phyloP scores from a whole-genome alignment of 2,888 invertebrate genomes.

The Leptarthrus brevirostris region DNA sequence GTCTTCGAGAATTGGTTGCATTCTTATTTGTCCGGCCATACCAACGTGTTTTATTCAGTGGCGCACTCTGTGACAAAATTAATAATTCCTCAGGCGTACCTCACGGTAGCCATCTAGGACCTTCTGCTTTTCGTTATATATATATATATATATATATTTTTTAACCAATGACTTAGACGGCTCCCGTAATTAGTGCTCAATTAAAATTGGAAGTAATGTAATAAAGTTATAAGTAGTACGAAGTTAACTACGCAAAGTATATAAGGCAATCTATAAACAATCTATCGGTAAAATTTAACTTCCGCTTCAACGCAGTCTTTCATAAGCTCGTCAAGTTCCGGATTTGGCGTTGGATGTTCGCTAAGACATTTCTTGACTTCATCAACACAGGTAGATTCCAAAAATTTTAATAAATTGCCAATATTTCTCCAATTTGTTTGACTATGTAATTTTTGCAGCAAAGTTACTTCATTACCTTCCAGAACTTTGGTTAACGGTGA shows the following conservation, averaged over 20 bases:
- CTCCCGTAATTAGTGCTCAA: too few relatives aligned
- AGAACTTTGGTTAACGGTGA: constrained; percentile 75
- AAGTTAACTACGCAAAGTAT: constrained; percentile 12
- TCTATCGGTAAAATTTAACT: constrained; percentile 73
- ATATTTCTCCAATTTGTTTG: constrained; percentile 68
- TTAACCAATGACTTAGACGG: too few relatives aligned
- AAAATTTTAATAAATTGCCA: constrained; percentile 61
- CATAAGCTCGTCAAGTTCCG: constrained; percentile 73
- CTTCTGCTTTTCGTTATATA: too few relatives aligned
- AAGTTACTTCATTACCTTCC: constrained; percentile 65
- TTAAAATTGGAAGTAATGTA: background rate
- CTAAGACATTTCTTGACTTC: constrained; percentile 69
- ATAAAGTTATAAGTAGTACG: background rate
- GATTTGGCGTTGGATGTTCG: constrained; percentile 66
- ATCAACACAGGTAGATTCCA: constrained; percentile 70
- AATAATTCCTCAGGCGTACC: too few relatives aligned
- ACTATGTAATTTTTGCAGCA: constrained; percentile 74
- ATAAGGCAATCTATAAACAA: constrained; percentile 3
- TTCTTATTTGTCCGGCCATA: too few relatives aligned
- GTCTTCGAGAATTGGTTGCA: too few relatives aligned
- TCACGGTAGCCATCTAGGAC: too few relatives aligned
- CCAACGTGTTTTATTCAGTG: too few relatives aligned
- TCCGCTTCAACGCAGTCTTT: constrained; percentile 78
- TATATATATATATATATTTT: too few relatives aligned
- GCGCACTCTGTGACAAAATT: too few relatives aligned